Conservation (phyloP, 92 coral and sea anemone genomes). For the Epizoanthus stellaris region DNA sequence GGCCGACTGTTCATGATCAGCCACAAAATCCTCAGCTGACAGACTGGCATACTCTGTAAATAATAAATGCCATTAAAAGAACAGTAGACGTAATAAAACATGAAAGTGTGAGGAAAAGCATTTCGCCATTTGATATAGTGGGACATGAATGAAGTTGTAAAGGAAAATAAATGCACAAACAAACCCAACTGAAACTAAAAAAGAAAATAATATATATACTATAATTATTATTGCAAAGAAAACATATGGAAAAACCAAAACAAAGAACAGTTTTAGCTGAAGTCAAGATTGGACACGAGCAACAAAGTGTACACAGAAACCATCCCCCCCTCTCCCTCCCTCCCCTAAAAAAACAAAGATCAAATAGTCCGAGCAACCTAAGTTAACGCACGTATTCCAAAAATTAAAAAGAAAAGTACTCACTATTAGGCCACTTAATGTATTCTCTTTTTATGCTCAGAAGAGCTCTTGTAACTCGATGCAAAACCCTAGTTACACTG, state of each 20-base stretch:
- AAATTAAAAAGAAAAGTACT: neutral
- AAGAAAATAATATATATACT: no score
- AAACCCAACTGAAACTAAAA: no score
- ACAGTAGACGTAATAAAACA: neutral
- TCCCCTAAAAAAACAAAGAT: neutral
- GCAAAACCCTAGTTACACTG: conserved; percentile 29
- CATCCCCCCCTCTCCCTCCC: neutral
- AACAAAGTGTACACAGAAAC: conserved; percentile 7
- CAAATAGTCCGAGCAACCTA: neutral
- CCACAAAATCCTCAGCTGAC: no score
- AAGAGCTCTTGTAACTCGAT: conserved; percentile 13
- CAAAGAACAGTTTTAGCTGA: no score
- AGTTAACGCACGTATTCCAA: conserved; percentile 1
- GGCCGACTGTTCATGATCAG: no score
- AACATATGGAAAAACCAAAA: no score
- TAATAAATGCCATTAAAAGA: no score
- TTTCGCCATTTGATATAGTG: no score
- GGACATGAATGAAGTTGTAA: neutral
- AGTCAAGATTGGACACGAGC: neutral
- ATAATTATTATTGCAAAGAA: no score
- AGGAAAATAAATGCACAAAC: neutral
- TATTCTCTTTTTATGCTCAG: neutral
- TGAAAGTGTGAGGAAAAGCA: neutral
- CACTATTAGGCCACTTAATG: conserved; percentile 21
- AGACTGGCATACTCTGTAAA: no score